Base-by-base conservation (phyloP, 1,140 invertebrate species). In the Sweltsa coloradensis region DNA sequence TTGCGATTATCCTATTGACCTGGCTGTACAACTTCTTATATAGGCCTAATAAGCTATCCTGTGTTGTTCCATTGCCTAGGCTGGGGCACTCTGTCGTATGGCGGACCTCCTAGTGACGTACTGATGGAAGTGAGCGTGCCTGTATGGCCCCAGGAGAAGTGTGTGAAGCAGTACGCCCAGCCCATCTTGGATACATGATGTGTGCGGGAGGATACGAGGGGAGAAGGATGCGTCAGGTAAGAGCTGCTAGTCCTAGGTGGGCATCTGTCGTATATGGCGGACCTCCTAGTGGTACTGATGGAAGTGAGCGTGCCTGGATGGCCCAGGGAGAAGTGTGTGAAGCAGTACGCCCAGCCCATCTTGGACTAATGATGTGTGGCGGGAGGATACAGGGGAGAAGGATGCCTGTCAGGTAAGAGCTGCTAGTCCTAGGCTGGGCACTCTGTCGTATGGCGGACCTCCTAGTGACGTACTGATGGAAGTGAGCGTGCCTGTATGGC, bases 281-380 rank as follows among this genome's bases (percentile, higher is more conserved):
- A 1, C 76, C 79, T 2, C 62, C 67, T 37, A 85, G 83, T 51
- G 63, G 66, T 83, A 2, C 63, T 91, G 2, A 75, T 85, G 71
- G 81, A 89, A 66, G 83, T 85, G 1, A 57, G 72, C 3, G 66
- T 94, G 6, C 89, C 89, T 0, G 70, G 93, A 42, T 92, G 88
- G 89, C 70, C 77, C 0, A 81, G 81, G 25, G 55, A 75, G 6
- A 69, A 72, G 29, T 90, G 89, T 53, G 63, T 71, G 2, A 58
- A 65, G 3, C 72, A 77, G 11, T 84, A 83, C 57, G 69, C 70
- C 7, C 63, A 68, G 60, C 34, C 77, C 73, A 73, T 82, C 52
- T 66, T 78, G 9, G 69, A 80, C 1, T 79, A 76, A 72, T 72
- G 5, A 47, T 89, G 16, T 89, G 85, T 54, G n/a, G 86, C 85